Evolutionary conservation across 2,113 vertebrate genomes (phyloP).

Genomic region (Pipra filicauda): DNA sequence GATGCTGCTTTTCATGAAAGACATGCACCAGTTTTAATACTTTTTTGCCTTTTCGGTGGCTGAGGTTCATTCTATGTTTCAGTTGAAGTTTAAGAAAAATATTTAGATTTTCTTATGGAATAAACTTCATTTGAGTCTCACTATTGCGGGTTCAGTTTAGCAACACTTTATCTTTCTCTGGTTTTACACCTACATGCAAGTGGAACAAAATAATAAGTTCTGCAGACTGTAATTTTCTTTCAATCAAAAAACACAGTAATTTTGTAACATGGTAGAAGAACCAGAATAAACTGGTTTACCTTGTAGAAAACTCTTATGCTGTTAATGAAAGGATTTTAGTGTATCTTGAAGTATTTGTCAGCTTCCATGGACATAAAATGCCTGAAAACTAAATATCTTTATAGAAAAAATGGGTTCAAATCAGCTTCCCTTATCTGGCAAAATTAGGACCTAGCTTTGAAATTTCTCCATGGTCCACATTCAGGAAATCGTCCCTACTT

Average conservation of each 20-base stretch:
- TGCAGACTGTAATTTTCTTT: neutral
- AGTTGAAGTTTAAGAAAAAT: neutral
- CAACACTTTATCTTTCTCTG: neutral
- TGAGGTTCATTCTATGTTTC: neutral
- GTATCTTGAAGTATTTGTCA: neutral
- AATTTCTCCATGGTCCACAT: neutral
- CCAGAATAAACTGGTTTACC: neutral
- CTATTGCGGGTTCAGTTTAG: neutral
- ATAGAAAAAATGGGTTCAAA: neutral
- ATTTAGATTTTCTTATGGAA: neutral
- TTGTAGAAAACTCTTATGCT: neutral
- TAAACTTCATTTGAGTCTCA: neutral
- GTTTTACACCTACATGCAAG: neutral
- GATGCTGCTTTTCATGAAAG: neutral
- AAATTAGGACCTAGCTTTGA: slow-evolving; percentile 7
- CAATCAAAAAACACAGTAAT: neutral
- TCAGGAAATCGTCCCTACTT: slow-evolving; percentile 45
- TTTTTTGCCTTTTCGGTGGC: neutral
- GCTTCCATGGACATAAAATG: neutral
- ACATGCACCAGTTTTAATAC: neutral
- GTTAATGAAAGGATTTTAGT: neutral
- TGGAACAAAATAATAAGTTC: neutral
- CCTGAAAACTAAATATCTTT: neutral
- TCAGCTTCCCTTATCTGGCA: neutral
- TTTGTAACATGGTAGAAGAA: neutral